A percentile compares a stretch with the other conserved stretches of the same genome.
These are phyloP conservation scores for Pocota personata DNA, from an alignment of 2,888 invertebrate species.

Conservation along the genomic window DNA sequence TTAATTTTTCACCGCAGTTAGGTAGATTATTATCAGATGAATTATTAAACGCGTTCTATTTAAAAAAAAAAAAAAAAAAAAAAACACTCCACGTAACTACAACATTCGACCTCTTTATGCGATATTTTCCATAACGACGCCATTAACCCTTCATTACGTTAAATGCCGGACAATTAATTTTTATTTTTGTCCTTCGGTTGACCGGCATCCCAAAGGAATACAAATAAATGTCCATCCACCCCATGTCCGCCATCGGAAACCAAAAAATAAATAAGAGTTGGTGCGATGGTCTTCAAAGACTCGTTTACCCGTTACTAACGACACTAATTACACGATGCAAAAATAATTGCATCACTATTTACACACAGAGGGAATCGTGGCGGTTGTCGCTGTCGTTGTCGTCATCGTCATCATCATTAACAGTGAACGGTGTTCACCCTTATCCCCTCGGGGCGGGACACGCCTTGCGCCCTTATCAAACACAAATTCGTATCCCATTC, in stretches of 20 bases:
- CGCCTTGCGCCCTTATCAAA: conserved; percentile 42
- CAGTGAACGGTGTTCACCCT: conserved; percentile 4
- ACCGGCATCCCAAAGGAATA: conserved; percentile 48
- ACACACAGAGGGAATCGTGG: conserved; percentile 35
- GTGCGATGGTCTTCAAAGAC: conserved; percentile 47
- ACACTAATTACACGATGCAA: conserved; percentile 67
- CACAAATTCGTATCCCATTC: conserved; percentile 16
- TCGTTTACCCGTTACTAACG: conserved; percentile 61
- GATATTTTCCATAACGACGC: conserved; percentile 47
- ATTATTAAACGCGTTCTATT: conserved; percentile 8
- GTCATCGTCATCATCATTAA: conserved; percentile 41
- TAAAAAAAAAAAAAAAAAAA: not conserved
- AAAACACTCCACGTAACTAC: not conserved
- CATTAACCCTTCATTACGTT: conserved; percentile 61
- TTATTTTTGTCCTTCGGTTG: conserved; percentile 52
- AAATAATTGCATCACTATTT: conserved; percentile 55
- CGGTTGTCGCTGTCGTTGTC: not conserved
- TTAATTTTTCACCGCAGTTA: conserved; percentile 16
- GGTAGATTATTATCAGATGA: conserved; percentile 28
- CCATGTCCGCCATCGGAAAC: conserved; percentile 10
- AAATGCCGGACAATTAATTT: conserved; percentile 59
- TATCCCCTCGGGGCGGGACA: conserved; percentile 8
- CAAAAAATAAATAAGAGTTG: not conserved
- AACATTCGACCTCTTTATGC: conserved; percentile 29
- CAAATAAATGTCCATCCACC: conserved; percentile 41